Conservation (phyloP, 2,113 vertebrate species). For the Cricetomys ansorgei region DNA sequence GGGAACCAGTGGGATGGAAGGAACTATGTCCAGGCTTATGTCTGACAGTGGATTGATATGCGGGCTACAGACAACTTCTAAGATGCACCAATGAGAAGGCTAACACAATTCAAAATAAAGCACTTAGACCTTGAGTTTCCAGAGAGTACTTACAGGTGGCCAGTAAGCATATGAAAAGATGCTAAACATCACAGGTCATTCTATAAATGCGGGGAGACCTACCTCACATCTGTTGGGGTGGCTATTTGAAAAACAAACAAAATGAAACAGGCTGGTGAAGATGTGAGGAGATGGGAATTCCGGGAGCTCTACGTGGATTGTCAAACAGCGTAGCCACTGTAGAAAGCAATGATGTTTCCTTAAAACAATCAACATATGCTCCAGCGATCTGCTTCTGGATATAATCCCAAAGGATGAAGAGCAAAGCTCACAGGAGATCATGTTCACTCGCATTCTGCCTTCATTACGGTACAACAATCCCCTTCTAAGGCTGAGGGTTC, state of each 20-base stretch:
- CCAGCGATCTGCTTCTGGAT: neutral
- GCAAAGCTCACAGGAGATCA: neutral
- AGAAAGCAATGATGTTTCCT: neutral
- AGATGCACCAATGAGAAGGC: neutral
- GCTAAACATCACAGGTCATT: neutral
- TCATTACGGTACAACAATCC: too few relatives aligned
- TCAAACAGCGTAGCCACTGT: neutral
- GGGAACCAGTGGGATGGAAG: neutral
- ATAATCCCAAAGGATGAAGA: neutral
- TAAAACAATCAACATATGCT: neutral
- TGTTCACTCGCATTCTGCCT: neutral
- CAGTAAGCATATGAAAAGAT: neutral
- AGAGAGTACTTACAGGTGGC: neutral
- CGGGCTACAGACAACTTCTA: neutral
- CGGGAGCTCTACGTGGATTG: neutral
- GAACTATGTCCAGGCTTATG: neutral
- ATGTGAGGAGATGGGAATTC: neutral
- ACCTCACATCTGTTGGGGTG: neutral
- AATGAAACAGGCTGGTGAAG: neutral
- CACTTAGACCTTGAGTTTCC: neutral
- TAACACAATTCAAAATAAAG: neutral
- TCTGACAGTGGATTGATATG: neutral
- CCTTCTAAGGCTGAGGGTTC: neutral
- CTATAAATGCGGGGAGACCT: neutral
- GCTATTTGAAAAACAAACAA: neutral